These are phyloP conservation scores for Polyommatus icarus DNA, from an alignment of 2,888 invertebrate species.

Conservation along the genomic window DNA sequence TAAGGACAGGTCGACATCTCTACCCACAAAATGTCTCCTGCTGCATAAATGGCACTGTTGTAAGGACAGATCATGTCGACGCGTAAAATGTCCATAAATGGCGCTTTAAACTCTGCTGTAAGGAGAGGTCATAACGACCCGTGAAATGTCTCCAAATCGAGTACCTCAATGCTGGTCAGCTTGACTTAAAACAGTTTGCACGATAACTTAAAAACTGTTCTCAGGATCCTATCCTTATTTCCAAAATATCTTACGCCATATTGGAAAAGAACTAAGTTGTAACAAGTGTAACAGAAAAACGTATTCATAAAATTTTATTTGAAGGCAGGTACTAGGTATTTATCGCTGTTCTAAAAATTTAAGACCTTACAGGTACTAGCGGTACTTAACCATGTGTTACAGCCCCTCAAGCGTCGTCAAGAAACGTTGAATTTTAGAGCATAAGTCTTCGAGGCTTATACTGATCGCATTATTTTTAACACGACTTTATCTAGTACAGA, in stretches of 20 bases:
- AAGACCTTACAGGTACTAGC: neutral
- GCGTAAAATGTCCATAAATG: neutral
- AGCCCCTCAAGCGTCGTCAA: neutral
- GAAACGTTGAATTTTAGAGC: neutral
- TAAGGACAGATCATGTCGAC: no score
- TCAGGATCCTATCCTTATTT: neutral
- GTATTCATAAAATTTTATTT: constrained; percentile 14
- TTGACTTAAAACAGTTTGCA: no score
- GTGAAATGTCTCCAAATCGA: no score
- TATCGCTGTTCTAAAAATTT: neutral
- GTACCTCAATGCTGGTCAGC: no score
- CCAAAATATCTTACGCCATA: neutral
- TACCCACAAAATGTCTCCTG: neutral
- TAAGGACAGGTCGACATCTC: neutral
- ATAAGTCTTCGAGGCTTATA: neutral
- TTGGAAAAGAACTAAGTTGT: neutral
- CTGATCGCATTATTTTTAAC: neutral
- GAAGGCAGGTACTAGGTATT: constrained; percentile 1
- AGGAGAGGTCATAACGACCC: no score
- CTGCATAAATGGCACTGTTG: no score
- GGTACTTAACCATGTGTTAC: neutral
- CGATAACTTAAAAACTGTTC: neutral
- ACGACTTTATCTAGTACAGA: no score
- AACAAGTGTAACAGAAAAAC: constrained; percentile 1
- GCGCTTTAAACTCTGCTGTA: no score